A percentile compares a stretch with the other conserved stretches of the same genome.
These are phyloP conservation scores for Caerostris extrusa DNA, from an alignment of 1,140 invertebrate genomes.

Conservation along the genomic window DNA sequence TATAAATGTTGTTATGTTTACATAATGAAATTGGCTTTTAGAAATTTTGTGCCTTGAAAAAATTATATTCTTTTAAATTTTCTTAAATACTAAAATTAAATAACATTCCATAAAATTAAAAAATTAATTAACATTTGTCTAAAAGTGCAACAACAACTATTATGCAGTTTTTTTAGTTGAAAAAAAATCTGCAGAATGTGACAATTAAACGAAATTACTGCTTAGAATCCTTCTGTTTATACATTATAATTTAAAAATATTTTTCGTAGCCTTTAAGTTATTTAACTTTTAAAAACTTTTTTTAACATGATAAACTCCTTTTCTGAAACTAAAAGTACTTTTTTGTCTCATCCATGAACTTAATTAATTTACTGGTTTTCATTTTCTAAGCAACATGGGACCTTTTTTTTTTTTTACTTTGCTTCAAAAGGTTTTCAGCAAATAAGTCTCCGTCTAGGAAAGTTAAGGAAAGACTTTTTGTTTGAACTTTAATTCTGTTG, in stretches of 20 bases:
- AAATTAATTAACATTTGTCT: not conserved
- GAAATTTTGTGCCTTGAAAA: too few relatives aligned
- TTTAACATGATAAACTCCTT: conserved; percentile 24
- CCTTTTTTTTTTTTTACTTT: not conserved
- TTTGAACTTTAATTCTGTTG: conserved; percentile 29
- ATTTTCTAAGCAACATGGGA: not conserved
- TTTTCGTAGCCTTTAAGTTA: not conserved
- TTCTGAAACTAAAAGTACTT: not conserved
- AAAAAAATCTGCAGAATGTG: not conserved
- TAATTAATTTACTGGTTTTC: conserved; percentile 49
- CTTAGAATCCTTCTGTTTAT: not conserved
- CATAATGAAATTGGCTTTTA: too few relatives aligned
- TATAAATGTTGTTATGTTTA: too few relatives aligned
- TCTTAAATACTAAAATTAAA: too few relatives aligned
- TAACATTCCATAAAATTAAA: not conserved
- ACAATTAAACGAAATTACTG: not conserved
- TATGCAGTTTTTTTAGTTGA: too few relatives aligned
- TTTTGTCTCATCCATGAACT: conserved; percentile 44
- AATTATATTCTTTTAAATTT: too few relatives aligned
- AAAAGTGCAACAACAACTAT: too few relatives aligned
- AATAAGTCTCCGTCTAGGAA: conserved; percentile 13
- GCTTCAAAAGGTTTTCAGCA: not conserved
- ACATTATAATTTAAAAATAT: not conserved
- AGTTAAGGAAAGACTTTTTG: not conserved
- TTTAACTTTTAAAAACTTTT: not conserved